Evolutionary conservation across 2,797 vertebrate species (phyloP), one percentile per base, ranked within the genome.

Genomic region (Eleutherodactylus coqui): DNA sequence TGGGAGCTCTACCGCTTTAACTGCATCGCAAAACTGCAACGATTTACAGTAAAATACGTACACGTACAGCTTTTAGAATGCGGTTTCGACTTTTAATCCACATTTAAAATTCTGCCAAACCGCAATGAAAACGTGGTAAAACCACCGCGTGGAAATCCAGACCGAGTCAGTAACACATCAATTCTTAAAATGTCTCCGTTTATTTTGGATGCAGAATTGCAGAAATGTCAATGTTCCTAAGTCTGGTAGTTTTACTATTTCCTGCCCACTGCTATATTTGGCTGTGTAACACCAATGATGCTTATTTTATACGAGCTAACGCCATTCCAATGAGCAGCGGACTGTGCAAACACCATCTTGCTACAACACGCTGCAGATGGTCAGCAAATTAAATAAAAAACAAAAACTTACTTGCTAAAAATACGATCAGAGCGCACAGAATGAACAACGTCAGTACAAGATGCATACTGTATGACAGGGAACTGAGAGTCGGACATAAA

Each of bases 341-440:
- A 24, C 82, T 75, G 55, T 75, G 53, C 72, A 62, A 75, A 49
- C 38, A 62, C 82, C 82, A 62, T 83, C 69, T 62, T 83, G 41
- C 70, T 62, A 43, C 19, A 34, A 58, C 27, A 62, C 70, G 21
- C 9, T 32, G 53, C 69, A 83, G 69, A 83, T 75, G 53, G 82
- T 72, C 82, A 83, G 72, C 70, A 69, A 19, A 21, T 24, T 1
- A 36, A 82, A 43, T 72, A 55, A 70, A 5, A 36, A 69, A 5
- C 36, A n/a, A n/a, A n/a, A n/a, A n/a, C n/a, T n/a, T n/a, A 79
- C 8, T 32, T 36, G 29, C 16, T 41, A 72, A 41, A 72, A 72
- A 72, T 82, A 72, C n/a, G 1, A n/a, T 16, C 21, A 14, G 16
- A 10, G 27, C 32, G 43, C 51, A 45, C 27, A n/a, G 29, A 47